Evolutionary conservation across 2,888 invertebrate species (phyloP), one percentile per base, ranked within the genome.

Genomic region (Emmelina monodactyla): DNA sequence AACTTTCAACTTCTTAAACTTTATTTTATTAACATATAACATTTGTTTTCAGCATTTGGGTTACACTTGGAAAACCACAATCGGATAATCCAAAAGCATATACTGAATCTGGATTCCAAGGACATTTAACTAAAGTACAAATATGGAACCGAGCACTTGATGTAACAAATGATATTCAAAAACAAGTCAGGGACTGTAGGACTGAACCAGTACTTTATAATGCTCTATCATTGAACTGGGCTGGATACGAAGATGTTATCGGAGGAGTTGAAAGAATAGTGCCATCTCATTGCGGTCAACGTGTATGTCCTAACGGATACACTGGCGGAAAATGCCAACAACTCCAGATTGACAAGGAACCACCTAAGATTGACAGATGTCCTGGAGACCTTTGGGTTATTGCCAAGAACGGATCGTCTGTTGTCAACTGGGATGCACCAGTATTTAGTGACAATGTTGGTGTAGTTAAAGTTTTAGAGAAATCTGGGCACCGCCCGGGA

Each of bases 301-400:
- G 92, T 50, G 87, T 89, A 36, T 97, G 97, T 56, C 89, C 92
- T 2, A 88, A 91, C 33, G 95, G 94, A 30, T 94, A 92, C 58
- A 84, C 88, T 4, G 96, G 96, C 35, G 63, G 85, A 28, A 91
- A 92, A 66, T 97, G 96, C 58, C 88, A 91, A 51, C 90, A 91
- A 51, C 65, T 94, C 39, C 87, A 89, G 58, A 86, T 89, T 10
- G 94, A 94, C 62, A 94, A 94, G 60, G 85, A 89, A 47, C 85
- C 94, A 44, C 96, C 96, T 5, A 85, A 86, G 48, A 89, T 93
- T 1, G 92, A 93, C 43, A 89, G 93, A 53, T 96, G 97, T 50
- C 96, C 96, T 4, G 93, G 94, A 10, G 96, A 96, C 67, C 79
- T 96, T 34, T 96, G 95, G 93, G 91, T 96, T 1, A 92, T 94